Evolutionary conservation across 2,888 invertebrate species (phyloP).

Genomic region (Salpingus planirostris): DNA sequence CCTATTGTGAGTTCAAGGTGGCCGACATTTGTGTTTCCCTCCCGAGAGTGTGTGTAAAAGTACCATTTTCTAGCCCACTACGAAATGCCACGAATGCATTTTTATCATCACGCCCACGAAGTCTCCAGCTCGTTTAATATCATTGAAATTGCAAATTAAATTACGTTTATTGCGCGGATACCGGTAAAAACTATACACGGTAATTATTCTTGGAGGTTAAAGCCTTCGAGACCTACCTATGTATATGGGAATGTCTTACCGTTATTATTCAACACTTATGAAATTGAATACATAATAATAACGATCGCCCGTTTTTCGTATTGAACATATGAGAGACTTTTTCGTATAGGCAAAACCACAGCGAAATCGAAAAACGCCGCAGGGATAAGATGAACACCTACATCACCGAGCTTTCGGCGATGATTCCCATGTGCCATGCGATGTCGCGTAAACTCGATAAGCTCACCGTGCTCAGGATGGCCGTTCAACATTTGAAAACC

Average conservation of each 20-base stretch:
- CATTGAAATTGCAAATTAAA: conserved; percentile 7
- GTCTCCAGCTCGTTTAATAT: background rate
- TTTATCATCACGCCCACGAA: conserved; percentile 21
- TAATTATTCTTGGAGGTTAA: conserved; percentile 15
- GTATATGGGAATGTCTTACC: conserved; percentile 17
- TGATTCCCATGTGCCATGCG: conserved; percentile 91
- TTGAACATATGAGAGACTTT: no score
- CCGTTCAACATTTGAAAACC: conserved; percentile 84
- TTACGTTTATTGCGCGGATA: conserved; percentile 1
- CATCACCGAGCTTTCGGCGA: conserved; percentile 78
- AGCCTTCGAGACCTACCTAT: conserved; percentile 13
- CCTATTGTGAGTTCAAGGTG: conserved; percentile 30
- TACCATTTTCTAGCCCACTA: conserved; percentile 27
- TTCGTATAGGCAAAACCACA: conserved; percentile 80
- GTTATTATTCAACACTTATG: conserved; percentile 21
- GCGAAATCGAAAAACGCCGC: conserved; percentile 90
- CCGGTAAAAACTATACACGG: conserved; percentile 1
- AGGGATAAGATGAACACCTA: conserved; percentile 96
- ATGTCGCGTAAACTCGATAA: conserved; percentile 92
- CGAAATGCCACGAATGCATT: conserved; percentile 26
- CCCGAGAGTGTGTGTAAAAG: conserved; percentile 18
- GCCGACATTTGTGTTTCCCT: conserved; percentile 19
- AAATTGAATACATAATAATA: no score
- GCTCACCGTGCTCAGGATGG: conserved; percentile 82
- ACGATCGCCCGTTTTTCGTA: no score